A percentile compares a stretch with the other conserved stretches of the same genome.
Evolutionary conservation across 2,797 vertebrate genomes (phyloP).

Genomic region (Eptatretus atami): DNA sequence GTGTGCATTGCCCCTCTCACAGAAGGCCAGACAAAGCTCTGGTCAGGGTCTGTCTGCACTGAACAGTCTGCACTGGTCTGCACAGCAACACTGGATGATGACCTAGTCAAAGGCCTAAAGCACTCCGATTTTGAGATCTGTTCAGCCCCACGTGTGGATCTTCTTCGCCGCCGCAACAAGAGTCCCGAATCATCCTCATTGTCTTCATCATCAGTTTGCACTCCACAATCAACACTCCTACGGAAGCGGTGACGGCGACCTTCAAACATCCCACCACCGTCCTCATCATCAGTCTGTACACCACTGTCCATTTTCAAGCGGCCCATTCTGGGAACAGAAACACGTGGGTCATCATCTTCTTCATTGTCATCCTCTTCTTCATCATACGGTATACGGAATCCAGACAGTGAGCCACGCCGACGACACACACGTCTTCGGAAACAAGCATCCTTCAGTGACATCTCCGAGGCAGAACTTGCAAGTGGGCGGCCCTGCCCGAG

Average conservation of each 20-base stretch:
- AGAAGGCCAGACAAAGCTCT: conserved; percentile 46
- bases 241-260: conserved; percentile 42
- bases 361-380: conserved; percentile 17
- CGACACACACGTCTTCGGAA: conserved; percentile 38
- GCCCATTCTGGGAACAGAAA: conserved; percentile 17
- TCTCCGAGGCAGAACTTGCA: conserved; percentile 65
- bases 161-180: conserved; percentile 50
- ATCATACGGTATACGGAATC: conserved; percentile 44
- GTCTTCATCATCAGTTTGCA: conserved; percentile 91
- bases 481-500: conserved; percentile 21
- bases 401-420: conserved; percentile 87
- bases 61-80: conserved; percentile 87
- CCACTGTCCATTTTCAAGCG: conserved; percentile 63
- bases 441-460: conserved; percentile 55
- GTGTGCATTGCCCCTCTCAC: conserved; percentile 78
- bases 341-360: conserved; percentile 16
- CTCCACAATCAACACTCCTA: conserved; percentile 68
- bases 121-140: conserved; percentile 28
- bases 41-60: conserved; percentile 70
- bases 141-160: conserved; percentile 49
- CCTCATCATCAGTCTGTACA: conserved; percentile 89
- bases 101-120: conserved; percentile 22
- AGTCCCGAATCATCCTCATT: conserved; percentile 62
- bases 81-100: conserved; percentile 50
- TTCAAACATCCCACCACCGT: conserved; percentile 52